These are phyloP conservation scores for Calcarius lapponicus DNA, from an alignment of 2,797 vertebrate species.

Conservation along the genomic window DNA sequence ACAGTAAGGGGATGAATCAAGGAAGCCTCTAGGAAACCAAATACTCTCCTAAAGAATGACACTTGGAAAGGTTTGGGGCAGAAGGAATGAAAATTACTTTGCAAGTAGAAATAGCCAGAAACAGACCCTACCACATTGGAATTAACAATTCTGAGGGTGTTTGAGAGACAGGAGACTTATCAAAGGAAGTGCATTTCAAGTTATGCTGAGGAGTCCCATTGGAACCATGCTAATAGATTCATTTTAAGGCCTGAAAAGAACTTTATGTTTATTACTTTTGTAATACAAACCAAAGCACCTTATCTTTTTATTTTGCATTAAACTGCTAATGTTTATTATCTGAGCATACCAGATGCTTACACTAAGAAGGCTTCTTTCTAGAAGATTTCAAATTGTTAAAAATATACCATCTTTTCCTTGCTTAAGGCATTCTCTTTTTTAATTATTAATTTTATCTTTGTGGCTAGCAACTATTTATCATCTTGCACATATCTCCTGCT, in stretches of 20 bases:
- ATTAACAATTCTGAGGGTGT: background rate
- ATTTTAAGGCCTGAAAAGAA: slow-evolving; percentile 25
- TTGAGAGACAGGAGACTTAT: background rate
- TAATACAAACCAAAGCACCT: background rate
- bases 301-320: slow-evolving; percentile 44
- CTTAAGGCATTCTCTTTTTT: background rate
- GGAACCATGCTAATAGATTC: background rate
- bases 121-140: background rate
- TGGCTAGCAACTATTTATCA: background rate
- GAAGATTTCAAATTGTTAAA: background rate
- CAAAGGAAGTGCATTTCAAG: background rate
- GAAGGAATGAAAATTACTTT: background rate
- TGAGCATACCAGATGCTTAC: background rate
- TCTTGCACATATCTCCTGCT: background rate
- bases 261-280: background rate
- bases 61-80: background rate
- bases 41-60: background rate
- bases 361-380: background rate
- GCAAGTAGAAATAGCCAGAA: background rate
- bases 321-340: slow-evolving; percentile 30
- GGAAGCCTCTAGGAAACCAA: background rate
- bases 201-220: background rate
- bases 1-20: background rate
- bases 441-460: background rate
- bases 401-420: background rate